Evolutionary conservation across 2,888 invertebrate species (phyloP).

Genomic region (Cylindroiulus punctatus): DNA sequence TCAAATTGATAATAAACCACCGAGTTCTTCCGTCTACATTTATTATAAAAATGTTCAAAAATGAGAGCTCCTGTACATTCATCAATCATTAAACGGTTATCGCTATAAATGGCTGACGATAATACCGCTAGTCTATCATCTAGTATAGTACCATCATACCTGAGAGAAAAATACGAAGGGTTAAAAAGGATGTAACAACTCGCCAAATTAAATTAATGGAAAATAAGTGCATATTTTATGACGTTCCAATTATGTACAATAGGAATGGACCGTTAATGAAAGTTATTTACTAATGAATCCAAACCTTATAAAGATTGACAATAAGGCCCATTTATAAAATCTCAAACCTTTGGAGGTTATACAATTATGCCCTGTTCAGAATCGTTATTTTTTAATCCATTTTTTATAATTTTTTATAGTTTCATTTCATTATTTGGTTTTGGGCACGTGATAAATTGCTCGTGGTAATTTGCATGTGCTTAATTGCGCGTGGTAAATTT

Average conservation of each 20-base stretch:
- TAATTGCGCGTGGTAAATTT: too few relatives aligned
- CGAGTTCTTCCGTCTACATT: neutral
- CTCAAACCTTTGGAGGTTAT: neutral
- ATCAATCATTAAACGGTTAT: constrained; percentile 23
- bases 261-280: neutral
- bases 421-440: too few relatives aligned
- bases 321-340: neutral
- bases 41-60: neutral
- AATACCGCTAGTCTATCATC: neutral
- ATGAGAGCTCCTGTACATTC: neutral
- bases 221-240: neutral
- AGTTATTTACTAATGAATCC: neutral
- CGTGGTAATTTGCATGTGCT: too few relatives aligned
- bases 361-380: neutral
- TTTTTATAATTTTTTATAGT: too few relatives aligned
- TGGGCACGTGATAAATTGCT: too few relatives aligned
- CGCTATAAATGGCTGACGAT: constrained; percentile 15
- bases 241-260: neutral
- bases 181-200: neutral
- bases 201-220: neutral
- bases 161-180: neutral
- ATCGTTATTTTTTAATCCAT: too few relatives aligned
- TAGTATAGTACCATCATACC: neutral
- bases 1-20: neutral
- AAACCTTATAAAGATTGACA: too few relatives aligned